Evolutionary conservation across 1,140 invertebrate species (phyloP), one percentile per base, ranked within the genome.

Genomic region (Araneus ventricosus): DNA sequence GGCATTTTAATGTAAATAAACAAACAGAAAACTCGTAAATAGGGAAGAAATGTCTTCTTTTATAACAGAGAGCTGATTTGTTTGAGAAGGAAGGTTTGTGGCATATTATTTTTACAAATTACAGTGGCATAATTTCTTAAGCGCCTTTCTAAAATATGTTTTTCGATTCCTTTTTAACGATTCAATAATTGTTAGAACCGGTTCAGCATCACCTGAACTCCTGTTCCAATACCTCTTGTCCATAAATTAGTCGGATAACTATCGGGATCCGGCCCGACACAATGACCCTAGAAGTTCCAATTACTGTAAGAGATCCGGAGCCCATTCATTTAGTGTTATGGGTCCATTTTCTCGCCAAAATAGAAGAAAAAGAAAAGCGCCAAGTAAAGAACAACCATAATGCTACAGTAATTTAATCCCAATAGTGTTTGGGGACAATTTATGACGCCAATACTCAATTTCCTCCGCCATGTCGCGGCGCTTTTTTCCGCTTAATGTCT

Each of bases 251-350:
- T 24, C 59, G 59, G 22, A n/a, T 7, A 63, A 63, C 24, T 24
- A 63, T 7, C 7, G 22, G 20, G 59, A 24, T 61, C 24, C 20
- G 17, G 20, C 22, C 59, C 24, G 20, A 63, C 59, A 63, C 59
- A 63, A 63, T n/a, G 59, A 63, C 59, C 20, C 59, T 63, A 63
- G 59, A 63, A 63, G 59, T n/a, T 63, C 59, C 59, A 63, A 63
- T 63, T 63, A 63, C 59, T 63, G 4, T n/a, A 22, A 63, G n/a
- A n/a, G 59, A 63, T 63, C 24, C 20, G 22, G 8, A n/a, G 1
- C 59, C n/a, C 59, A 63, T 63, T 63, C 59, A 63, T 63, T 63
- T 63, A 63, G 22, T 63, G 59, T 63, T 63, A 63, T 63, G 59
- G 59, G 24, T 63, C 20, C 59, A 63, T 63, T 63, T 63, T 63